Conservation (phyloP, 2,888 invertebrate genomes). For the Lepidochrysops patricia region DNA sequence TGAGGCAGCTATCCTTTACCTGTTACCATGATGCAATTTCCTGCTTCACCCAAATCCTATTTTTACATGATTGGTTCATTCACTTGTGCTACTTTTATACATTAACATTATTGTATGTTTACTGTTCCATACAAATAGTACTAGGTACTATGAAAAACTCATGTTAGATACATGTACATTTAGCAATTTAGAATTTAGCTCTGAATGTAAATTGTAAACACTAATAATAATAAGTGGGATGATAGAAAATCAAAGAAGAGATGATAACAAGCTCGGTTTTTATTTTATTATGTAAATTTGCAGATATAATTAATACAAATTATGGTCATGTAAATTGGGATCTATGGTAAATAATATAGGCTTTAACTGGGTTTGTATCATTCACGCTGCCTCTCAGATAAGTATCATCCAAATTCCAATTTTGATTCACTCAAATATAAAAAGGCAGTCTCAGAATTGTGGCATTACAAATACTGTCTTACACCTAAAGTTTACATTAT, state of each 20-base stretch:
- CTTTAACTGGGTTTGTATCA: conserved; percentile 59
- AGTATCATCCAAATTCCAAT: conserved; percentile 57
- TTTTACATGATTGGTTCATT: conserved; percentile 8
- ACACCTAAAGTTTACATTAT: conserved; percentile 66
- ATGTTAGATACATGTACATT: no score
- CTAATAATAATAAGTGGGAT: no score
- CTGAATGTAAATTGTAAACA: no score
- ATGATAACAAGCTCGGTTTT: conserved; percentile 63
- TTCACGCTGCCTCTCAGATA: conserved; percentile 44
- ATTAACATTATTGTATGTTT: conserved; percentile 1
- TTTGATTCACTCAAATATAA: conserved; percentile 66
- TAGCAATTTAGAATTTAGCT: background rate
- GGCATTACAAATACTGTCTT: conserved; percentile 72
- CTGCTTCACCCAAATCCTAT: conserved; percentile 34
- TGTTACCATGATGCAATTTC: conserved; percentile 39
- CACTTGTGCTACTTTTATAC: conserved; percentile 1
- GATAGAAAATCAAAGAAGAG: conserved; percentile 26
- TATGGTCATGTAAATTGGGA: conserved; percentile 71
- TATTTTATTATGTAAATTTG: conserved; percentile 75
- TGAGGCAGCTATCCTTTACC: conserved; percentile 14
- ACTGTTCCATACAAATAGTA: background rate
- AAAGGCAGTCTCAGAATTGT: conserved; percentile 75
- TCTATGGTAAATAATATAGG: conserved; percentile 65
- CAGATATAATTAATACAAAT: conserved; percentile 75
- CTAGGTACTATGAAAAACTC: background rate